A percentile compares a stretch with the other conserved stretches of the same genome.
phyloP scores from a whole-genome alignment of 2,797 vertebrate genomes.

The Hyperoplus immaculatus region DNA sequence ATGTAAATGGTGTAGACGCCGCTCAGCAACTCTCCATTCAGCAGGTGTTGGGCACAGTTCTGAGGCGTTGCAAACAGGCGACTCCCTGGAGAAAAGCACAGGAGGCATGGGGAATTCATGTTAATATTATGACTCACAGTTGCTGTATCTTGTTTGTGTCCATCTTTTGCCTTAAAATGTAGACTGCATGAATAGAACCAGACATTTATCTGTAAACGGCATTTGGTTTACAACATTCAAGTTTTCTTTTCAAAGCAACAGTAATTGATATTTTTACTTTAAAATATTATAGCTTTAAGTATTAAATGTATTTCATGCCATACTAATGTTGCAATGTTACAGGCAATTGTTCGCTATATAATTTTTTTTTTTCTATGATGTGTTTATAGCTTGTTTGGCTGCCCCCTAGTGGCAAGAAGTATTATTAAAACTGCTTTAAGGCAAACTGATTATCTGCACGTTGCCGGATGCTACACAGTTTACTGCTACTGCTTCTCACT shows the following conservation, averaged over 20 bases:
- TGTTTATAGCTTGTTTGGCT: background rate
- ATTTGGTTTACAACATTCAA: background rate
- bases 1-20: constrained; percentile 96
- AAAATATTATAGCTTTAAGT: too few relatives aligned
- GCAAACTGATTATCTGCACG: background rate
- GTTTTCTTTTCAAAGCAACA: background rate
- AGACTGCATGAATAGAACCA: background rate
- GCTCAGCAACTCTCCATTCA: constrained; percentile 93
- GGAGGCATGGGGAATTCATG: background rate
- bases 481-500: background rate
- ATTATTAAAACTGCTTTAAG: constrained; percentile 1
- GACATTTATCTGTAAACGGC: background rate
- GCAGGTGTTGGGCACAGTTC: constrained; percentile 96
- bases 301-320: too few relatives aligned
- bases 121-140: background rate
- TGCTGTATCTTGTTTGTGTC: background rate
- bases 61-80: constrained; percentile 95
- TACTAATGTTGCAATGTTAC: background rate
- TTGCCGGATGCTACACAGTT: background rate
- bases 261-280: background rate
- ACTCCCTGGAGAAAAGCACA: constrained; percentile 84
- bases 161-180: background rate
- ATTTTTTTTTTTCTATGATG: background rate
- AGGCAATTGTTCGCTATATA: too few relatives aligned
- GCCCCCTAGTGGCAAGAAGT: background rate